Evolutionary conservation across 1,140 invertebrate genomes (phyloP).

Genomic region (Euura saliciscinereae): DNA sequence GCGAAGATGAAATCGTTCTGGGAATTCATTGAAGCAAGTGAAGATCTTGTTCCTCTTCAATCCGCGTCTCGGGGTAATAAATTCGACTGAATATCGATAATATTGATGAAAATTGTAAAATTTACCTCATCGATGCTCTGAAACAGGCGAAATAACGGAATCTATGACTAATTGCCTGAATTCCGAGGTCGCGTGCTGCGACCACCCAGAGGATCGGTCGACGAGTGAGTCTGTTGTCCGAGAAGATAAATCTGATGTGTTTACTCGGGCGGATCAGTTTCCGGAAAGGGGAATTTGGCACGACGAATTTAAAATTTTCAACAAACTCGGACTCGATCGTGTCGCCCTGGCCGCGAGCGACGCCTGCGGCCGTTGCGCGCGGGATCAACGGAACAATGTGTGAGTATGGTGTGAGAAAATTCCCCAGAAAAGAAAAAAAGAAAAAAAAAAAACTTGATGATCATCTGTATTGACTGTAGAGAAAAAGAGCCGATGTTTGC

Average conservation of each 20-base stretch:
- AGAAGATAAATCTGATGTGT: too few relatives aligned
- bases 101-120: too few relatives aligned
- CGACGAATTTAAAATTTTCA: slow-evolving; percentile 25
- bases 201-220: too few relatives aligned
- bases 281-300: slow-evolving; percentile 23
- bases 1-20: slow-evolving; percentile 38
- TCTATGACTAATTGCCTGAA: too few relatives aligned
- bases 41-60: slow-evolving; percentile 22
- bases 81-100: too few relatives aligned
- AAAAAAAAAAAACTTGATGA: too few relatives aligned
- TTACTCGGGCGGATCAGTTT: too few relatives aligned
- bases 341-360: slow-evolving; percentile 21
- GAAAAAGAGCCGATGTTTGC: slow-evolving; percentile 21
- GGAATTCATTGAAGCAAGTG: slow-evolving; percentile 31
- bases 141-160: too few relatives aligned
- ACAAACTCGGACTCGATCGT: slow-evolving; percentile 29
- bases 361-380: slow-evolving; percentile 12
- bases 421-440: too few relatives aligned
- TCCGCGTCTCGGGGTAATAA: not conserved
- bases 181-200: too few relatives aligned
- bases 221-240: too few relatives aligned
- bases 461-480: not conserved
- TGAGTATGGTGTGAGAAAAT: not conserved
- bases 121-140: too few relatives aligned
- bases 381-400: not conserved